Conservation (phyloP, 2,113 vertebrate genomes). For the Heloderma charlesbogerti region DNA sequence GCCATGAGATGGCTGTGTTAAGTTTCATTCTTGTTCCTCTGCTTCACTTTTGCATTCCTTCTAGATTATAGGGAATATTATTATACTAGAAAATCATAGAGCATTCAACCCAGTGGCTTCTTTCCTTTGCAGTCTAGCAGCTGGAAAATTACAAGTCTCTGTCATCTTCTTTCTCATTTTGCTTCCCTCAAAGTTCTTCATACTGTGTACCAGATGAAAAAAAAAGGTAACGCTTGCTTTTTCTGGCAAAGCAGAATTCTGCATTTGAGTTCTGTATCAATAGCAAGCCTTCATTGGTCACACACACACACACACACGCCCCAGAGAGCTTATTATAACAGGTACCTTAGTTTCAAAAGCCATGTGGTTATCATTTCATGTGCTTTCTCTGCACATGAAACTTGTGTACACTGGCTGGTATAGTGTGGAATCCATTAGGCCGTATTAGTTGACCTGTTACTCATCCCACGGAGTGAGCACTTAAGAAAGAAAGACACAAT, state of each 20-base stretch:
- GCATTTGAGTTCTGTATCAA: neutral
- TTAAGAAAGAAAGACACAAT: neutral
- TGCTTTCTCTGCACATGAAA: neutral
- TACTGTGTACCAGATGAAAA: neutral
- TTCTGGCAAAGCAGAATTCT: too few relatives aligned
- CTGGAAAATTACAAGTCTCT: neutral
- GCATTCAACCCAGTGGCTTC: neutral
- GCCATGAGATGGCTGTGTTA: neutral
- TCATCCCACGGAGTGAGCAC: neutral
- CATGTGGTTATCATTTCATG: neutral
- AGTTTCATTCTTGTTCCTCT: neutral
- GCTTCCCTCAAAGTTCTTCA: neutral
- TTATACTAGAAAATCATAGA: neutral
- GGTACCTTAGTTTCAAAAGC: neutral
- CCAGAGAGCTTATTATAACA: too few relatives aligned
- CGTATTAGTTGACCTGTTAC: neutral
- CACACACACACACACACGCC: too few relatives aligned
- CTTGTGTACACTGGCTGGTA: neutral
- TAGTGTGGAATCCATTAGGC: neutral
- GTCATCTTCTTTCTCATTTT: neutral
- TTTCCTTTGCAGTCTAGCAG: neutral
- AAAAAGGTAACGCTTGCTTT: neutral
- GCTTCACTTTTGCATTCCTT: neutral
- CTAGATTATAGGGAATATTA: neutral
- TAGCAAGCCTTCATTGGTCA: neutral